Evolutionary conservation across 2,888 invertebrate species (phyloP), one percentile per base, ranked within the genome.

Genomic region (Melanophora roralis): DNA sequence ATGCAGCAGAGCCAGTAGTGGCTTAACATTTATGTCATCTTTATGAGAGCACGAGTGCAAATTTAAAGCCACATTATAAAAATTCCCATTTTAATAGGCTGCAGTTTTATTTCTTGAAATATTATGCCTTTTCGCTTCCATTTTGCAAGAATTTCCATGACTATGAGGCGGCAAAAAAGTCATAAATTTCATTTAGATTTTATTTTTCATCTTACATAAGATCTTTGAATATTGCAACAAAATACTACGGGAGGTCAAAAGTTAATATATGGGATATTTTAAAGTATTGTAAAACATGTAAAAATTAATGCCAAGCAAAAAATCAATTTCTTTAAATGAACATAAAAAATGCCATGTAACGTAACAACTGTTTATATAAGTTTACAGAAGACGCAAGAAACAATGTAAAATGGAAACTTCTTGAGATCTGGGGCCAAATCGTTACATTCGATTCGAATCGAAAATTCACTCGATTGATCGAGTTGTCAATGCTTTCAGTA

Each of bases 91-190:
- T 74, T 74, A 74, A 60, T 67, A 67, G 74, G 21, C 23, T 51
- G 59, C 55, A 65, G 14, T 73, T 53, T 65, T 57, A 40, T 57
- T 73, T 51, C 21, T n/a, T 40, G 19, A 0, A 4, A 36, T 38
- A 16, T 9, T 21, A 27, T 38, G 1, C 1, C 3, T 6, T 27
- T 65, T 51, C 2, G 27, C n/a, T 27, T 11, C 16, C 14, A 9
- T 59, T 71, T 2, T 34, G 49, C 34, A 57, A 64, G 34, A 40
- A 55, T 43, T 34, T 55, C 19, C 16, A 34, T 47, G 69, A 57
- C 76, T 51, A 23, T 27, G 19, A 55, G 76, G 64, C 76, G 76
- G 16, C 76, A 71, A 43, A 43, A 64, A 76, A 64, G 57, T 51
- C 57, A 71, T 76, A 64, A 64, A 71, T 71, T 71, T 55, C 49